Base-by-base conservation (phyloP, 1,140 invertebrate species). In the Drosophila bifasciata region DNA sequence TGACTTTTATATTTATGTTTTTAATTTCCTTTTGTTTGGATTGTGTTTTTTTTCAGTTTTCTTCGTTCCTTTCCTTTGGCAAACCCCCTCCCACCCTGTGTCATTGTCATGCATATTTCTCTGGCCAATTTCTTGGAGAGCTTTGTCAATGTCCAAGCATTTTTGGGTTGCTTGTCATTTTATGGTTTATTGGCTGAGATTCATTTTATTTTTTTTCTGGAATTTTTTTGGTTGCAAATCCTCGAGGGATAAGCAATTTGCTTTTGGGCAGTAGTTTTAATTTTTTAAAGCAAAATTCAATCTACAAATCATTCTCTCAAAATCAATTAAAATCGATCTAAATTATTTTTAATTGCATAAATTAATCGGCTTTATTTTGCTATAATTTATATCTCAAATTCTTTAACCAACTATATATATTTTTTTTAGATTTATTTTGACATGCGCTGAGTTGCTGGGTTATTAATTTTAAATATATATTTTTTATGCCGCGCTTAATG, bases 21-120 rank as follows among this genome's bases (percentile, higher is more conserved):
- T 86, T 85, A 85, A 85, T 85, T 85, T 85, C 81, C 81, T 86
- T 73, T 75, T 86, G 77, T 81, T 85, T 81, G 68, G 56, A 63
- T 68, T 74, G 73, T 70, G 59, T 66, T 63, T 64, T 66, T 63
- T 64, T 63, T 68, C 61, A 45, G 51, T 68, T 78, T 45, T 59
- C 48, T 43, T 44, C 45, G 39, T 69, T 60, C 46, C 62, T 63
- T 39, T 52, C 64, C 21, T 55, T 28, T 23, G 53, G 59, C 19
- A n/a, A n/a, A n/a, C n/a, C n/a, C n/a, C n/a, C n/a, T n/a, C n/a
- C n/a, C n/a, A n/a, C 53, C 32, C 46, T 36, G n/a, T 32, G 63
- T 28, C 63, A 41, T 1, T 13, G 32, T 13, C 32, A 36, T 36
- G 32, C 32, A 36, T 36, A 36, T 36, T 36, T 13, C 52, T 40